A percentile compares a stretch with the other conserved stretches of the same genome.
phyloP scores from a whole-genome alignment of 2,113 vertebrate genomes.

The Nothobranchius kuhntae region DNA sequence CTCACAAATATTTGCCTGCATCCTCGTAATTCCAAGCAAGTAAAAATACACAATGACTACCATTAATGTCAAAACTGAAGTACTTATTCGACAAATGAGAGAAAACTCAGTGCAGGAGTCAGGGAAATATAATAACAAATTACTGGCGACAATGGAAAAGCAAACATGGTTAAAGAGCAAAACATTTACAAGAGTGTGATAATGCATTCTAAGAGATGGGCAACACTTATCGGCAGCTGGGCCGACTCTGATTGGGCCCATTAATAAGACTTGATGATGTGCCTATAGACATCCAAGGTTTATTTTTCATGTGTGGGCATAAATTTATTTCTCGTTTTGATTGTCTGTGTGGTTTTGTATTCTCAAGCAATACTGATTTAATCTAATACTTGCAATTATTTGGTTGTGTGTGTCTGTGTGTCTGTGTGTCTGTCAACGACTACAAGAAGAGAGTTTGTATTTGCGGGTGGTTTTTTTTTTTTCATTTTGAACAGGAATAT shows the following conservation, averaged over 20 bases:
- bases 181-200: constrained; percentile 67
- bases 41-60: constrained; percentile 10
- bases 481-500: too few relatives aligned
- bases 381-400: constrained; percentile 1
- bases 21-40: not conserved
- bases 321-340: constrained; percentile 47
- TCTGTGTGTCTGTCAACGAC: too few relatives aligned
- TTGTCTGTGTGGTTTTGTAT: constrained; percentile 45
- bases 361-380: constrained; percentile 7
- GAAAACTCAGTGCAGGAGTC: constrained; percentile 16
- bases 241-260: constrained; percentile 51
- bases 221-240: constrained; percentile 48
- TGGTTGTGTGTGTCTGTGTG: constrained; percentile 6
- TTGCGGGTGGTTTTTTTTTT: too few relatives aligned
- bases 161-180: constrained; percentile 49
- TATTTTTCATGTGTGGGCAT: constrained; percentile 50
- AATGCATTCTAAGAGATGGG: constrained; percentile 64
- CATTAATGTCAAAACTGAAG: constrained; percentile 29
- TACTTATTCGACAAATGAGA: constrained; percentile 22
- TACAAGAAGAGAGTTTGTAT: too few relatives aligned
- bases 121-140: constrained; percentile 47
- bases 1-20: not conserved
- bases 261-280: constrained; percentile 64
- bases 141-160: constrained; percentile 39
- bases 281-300: constrained; percentile 46